Evolutionary conservation across 2,888 invertebrate genomes (phyloP).

Genomic region (Nemapogon koenigi): DNA sequence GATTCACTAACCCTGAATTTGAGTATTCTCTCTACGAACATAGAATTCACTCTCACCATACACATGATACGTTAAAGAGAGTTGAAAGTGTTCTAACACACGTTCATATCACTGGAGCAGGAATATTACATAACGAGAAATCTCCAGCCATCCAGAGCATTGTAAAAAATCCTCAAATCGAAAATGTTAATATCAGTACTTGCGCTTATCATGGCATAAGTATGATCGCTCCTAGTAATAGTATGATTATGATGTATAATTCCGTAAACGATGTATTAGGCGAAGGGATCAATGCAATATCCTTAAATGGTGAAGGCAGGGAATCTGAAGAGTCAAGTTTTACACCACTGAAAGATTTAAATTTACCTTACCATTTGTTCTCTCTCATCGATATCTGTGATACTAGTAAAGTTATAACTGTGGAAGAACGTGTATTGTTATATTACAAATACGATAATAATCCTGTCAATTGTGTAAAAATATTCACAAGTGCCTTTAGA

Average conservation of each 20-base stretch:
- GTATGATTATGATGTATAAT: slow-evolving; percentile 78
- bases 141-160: slow-evolving; percentile 92
- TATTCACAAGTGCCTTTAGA: slow-evolving; percentile 85
- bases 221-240: slow-evolving; percentile 85
- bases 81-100: slow-evolving; percentile 81
- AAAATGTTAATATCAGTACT: slow-evolving; percentile 81
- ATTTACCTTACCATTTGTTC: slow-evolving; percentile 89
- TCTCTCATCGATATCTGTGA: slow-evolving; percentile 97
- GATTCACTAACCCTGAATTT: slow-evolving; percentile 89
- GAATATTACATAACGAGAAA: slow-evolving; percentile 93
- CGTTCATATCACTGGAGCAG: slow-evolving; percentile 89
- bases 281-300: slow-evolving; percentile 87
- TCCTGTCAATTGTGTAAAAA: slow-evolving; percentile 97
- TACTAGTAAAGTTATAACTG: slow-evolving; percentile 86
- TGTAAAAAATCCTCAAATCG: slow-evolving; percentile 82
- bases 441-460: slow-evolving; percentile 98
- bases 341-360: slow-evolving; percentile 79
- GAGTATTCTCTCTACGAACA: slow-evolving; percentile 86
- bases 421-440: slow-evolving; percentile 88
- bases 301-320: slow-evolving; percentile 91
- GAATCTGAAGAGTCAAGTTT: slow-evolving; percentile 90
- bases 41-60: slow-evolving; percentile 80
- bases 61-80: slow-evolving; percentile 72
- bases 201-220: slow-evolving; percentile 93
- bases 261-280: slow-evolving; percentile 83